Percentiles rank a stretch among this genome's conserved stretches.
Conservation (phyloP, 2,797 vertebrate genomes). For the Characodon lateralis region DNA sequence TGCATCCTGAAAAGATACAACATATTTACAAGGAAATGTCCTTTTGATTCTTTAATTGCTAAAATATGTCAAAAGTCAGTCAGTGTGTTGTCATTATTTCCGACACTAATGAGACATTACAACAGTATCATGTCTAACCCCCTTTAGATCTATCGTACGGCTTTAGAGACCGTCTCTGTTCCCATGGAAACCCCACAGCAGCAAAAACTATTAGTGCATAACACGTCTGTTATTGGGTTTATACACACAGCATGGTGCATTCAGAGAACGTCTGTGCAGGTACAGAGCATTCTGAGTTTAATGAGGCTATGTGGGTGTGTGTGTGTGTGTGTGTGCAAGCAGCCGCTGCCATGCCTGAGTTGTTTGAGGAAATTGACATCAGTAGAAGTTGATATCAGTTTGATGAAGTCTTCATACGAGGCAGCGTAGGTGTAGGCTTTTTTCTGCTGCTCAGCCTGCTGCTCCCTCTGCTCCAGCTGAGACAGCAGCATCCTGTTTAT, state of each 20-base stretch:
- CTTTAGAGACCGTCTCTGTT: slow-evolving; percentile 56
- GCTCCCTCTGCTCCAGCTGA: slow-evolving; percentile 94
- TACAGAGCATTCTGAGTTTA: background rate
- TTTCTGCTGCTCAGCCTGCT: slow-evolving; percentile 94
- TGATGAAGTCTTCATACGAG: slow-evolving; percentile 98
- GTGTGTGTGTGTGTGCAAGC: background rate
- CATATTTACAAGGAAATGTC: background rate
- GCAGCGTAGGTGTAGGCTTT: slow-evolving; percentile 97
- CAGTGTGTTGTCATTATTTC: slow-evolving; percentile 4
- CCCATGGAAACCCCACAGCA: slow-evolving; percentile 62
- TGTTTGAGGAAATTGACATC: slow-evolving; percentile 97
- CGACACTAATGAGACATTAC: slow-evolving; percentile 25
- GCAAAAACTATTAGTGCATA: slow-evolving; percentile 31
- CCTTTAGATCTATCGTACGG: slow-evolving; percentile 27
- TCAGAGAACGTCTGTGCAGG: background rate
- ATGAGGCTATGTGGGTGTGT: background rate
- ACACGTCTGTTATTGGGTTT: slow-evolving; percentile 7
- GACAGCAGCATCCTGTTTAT: slow-evolving; percentile 94
- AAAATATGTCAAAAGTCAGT: background rate
- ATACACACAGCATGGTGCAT: background rate
- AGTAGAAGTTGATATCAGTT: slow-evolving; percentile 93
- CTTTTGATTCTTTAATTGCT: background rate
- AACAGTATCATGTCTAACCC: slow-evolving; percentile 15
- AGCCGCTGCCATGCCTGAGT: slow-evolving; percentile 85
- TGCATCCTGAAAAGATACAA: background rate